Evolutionary conservation across 2,888 invertebrate genomes (phyloP).

Genomic region (Sphaerophoria rueppellii): DNA sequence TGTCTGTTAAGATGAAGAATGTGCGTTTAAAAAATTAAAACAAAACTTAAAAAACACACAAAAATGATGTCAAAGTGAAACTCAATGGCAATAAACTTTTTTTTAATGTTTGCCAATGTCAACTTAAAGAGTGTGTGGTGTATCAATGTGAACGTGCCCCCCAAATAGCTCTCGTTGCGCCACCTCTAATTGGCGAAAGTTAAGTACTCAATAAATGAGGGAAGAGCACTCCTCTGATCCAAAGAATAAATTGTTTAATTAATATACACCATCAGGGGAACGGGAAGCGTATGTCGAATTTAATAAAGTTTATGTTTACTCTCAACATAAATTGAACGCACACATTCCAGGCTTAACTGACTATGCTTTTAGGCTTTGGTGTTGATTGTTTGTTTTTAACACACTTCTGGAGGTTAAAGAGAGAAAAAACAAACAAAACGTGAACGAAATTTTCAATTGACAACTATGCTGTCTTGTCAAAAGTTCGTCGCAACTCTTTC

Average conservation of each 20-base stretch:
- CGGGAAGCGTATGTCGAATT: conserved; percentile 34
- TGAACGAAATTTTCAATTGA: conserved; percentile 3
- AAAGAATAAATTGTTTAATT: conserved; percentile 57
- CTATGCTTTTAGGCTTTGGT: neutral
- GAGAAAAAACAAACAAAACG: neutral
- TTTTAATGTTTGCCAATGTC: conserved; percentile 52
- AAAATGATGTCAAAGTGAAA: conserved; percentile 67
- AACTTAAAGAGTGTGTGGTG: too few relatives aligned
- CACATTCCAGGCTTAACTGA: too few relatives aligned
- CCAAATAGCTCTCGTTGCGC: neutral
- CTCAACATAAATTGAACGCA: neutral
- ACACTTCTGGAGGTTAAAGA: neutral
- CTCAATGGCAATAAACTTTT: conserved; percentile 66
- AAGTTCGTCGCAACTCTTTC: neutral
- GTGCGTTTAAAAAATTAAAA: conserved; percentile 10
- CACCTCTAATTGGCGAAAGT: conserved; percentile 30
- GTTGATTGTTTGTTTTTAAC: neutral
- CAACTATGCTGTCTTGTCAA: neutral
- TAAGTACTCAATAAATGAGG: conserved; percentile 23
- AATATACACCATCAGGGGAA: neutral
- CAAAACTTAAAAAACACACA: conserved; percentile 38
- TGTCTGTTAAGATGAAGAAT: neutral
- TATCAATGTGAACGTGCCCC: neutral
- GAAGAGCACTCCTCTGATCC: neutral
- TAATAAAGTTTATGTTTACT: neutral